Conservation (phyloP, 1,140 invertebrate species). For the Macrostomum lignano region DNA sequence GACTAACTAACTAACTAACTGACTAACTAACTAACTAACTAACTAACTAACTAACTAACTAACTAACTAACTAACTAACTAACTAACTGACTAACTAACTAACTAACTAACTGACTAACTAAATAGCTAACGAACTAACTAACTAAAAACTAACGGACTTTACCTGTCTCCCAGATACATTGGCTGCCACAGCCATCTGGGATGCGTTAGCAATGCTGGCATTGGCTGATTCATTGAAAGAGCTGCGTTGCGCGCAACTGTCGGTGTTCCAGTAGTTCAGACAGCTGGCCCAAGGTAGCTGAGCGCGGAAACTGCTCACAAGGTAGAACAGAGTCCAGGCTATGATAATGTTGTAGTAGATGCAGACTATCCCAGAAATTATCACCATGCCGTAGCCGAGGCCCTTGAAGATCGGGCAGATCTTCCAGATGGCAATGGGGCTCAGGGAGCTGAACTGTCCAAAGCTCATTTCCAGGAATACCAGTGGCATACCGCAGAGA, state of each 20-base stretch:
- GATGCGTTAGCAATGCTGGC: conserved; percentile 1
- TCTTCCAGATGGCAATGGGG: conserved; percentile 28
- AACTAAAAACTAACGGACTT: not conserved
- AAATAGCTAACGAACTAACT: too few species aligned
- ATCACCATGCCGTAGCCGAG: conserved; percentile 81
- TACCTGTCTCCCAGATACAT: conserved; percentile 32
- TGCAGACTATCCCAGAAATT: conserved; percentile 72
- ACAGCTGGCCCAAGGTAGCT: conserved; percentile 9
- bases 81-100: too few species aligned
- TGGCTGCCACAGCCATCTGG: conserved; percentile 6
- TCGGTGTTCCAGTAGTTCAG: conserved; percentile 61
- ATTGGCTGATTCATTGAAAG: not conserved
- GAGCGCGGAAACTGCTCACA: conserved; percentile 28
- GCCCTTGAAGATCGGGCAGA: conserved; percentile 37
- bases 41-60: too few species aligned
- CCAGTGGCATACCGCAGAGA: conserved; percentile 32
- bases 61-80: too few species aligned
- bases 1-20: too few species aligned
- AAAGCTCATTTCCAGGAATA: conserved; percentile 29
- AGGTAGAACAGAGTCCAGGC: conserved; percentile 81
- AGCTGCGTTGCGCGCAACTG: not conserved
- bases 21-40: too few species aligned
- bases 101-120: too few species aligned
- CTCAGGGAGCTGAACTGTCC: conserved; percentile 30
- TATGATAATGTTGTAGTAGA: conserved; percentile 96